Base-by-base conservation (phyloP, 2,888 invertebrate species). In the Tiliacea aurago region DNA sequence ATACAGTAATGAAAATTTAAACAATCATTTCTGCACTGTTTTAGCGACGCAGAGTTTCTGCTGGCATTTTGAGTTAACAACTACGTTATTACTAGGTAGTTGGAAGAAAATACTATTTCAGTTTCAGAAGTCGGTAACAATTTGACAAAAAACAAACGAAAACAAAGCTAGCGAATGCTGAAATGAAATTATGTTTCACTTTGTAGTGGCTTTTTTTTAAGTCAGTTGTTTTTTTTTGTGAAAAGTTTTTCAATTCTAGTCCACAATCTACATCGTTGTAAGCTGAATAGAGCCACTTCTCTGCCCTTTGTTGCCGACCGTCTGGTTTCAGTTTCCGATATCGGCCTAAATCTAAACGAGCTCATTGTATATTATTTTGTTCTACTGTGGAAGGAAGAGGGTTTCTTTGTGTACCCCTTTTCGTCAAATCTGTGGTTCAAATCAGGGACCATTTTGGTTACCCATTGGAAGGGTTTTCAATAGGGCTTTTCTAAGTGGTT, bases 261-360 rank as follows among this genome's bases (percentile, higher is more conserved):
- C n/a, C 1, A 23, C 7, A 41, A 51, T 59, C 33, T 76, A 71
- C 18, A 61, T 77, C 75, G 4, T 7, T 73, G 77, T 62, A 28
- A 51, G 20, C 41, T 49, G 58, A 20, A 61, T 68, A 80, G 72
- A 11, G 70, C 65, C 84, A 72, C 77, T 84, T 78, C 45, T 41
- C 66, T 18, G 77, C 63, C 72, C 73, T 82, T 80, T 84, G 84
- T 84, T 67, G 28, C 18, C 28, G n/a, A 6, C 65, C n/a, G 41
- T 43, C 70, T 41, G 71, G 66, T 64, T 70, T 62, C 63, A 75
- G 76, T 76, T 37, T 70, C 68, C 55, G 49, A 70, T 62, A 62
- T 72, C 62, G 71, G 55, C 49, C 73, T 28, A 70, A 83, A 83
- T 77, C 80, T 73, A 77, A 73, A 71, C 49, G 62, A 71, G 66